These are phyloP conservation scores for Digitonthophagus gazella DNA, from an alignment of 2,888 invertebrate genomes.

Conservation along the genomic window DNA sequence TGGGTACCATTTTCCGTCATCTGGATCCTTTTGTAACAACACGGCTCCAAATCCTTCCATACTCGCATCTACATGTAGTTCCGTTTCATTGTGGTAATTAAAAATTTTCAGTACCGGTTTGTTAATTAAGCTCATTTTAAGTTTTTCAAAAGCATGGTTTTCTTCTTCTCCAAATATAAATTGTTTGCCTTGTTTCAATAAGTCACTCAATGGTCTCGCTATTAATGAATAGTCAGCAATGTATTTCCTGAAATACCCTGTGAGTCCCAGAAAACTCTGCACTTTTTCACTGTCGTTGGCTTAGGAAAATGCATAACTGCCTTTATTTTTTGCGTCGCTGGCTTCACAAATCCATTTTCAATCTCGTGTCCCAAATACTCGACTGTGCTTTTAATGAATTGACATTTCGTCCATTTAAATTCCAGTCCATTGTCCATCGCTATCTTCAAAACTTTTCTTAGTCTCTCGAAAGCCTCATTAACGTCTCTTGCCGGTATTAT, in stretches of 20 bases:
- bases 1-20: slow-evolving; percentile 37
- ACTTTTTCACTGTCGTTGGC: slow-evolving; percentile 35
- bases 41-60: slow-evolving; percentile 37
- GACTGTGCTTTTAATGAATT: slow-evolving; percentile 37
- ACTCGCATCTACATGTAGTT: slow-evolving; percentile 38
- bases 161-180: slow-evolving; percentile 29
- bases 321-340: slow-evolving; percentile 31
- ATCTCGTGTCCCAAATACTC: slow-evolving; percentile 34
- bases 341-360: slow-evolving; percentile 32
- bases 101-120: slow-evolving; percentile 32
- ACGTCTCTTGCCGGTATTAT: slow-evolving; percentile 32
- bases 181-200: slow-evolving; percentile 29
- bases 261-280: slow-evolving; percentile 39
- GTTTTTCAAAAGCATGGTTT: slow-evolving; percentile 28
- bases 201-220: slow-evolving; percentile 27
- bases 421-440: slow-evolving; percentile 34
- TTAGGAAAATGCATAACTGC: slow-evolving; percentile 35
- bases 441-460: slow-evolving; percentile 35
- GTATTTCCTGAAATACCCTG: slow-evolving; percentile 37
- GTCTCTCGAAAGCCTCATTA: slow-evolving; percentile 33
- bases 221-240: slow-evolving; percentile 11
- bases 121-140: slow-evolving; percentile 29
- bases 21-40: slow-evolving; percentile 34
- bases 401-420: slow-evolving; percentile 44
- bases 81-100: slow-evolving; percentile 24